These are phyloP conservation scores for Vireo altiloquus DNA, from an alignment of 2,113 vertebrate genomes.

Conservation along the genomic window DNA sequence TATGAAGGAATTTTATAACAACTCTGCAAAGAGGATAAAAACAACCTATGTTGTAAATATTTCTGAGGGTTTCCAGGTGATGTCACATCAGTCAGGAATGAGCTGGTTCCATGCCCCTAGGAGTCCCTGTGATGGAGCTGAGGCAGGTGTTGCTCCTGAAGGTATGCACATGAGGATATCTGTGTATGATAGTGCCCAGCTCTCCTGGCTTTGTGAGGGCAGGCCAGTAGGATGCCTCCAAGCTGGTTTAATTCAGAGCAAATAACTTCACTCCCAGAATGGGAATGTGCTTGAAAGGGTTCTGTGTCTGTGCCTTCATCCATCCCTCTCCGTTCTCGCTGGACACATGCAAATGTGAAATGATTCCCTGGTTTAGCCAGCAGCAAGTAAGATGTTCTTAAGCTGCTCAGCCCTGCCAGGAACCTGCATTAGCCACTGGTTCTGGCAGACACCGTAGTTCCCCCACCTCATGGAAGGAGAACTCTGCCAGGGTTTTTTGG, in stretches of 20 bases:
- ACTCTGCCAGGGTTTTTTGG: neutral
- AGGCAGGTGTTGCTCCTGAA: neutral
- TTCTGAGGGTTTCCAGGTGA: neutral
- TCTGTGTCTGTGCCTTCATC: neutral
- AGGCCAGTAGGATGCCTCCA: neutral
- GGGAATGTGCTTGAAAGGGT: neutral
- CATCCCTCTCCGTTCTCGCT: neutral
- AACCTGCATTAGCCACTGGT: neutral
- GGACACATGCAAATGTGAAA: neutral
- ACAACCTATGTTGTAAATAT: neutral
- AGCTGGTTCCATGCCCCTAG: fast-evolving
- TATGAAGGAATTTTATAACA: neutral
- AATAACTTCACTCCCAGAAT: neutral
- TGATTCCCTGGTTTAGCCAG: neutral
- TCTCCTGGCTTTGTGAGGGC: neutral
- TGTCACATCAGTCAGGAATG: neutral
- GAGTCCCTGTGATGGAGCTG: neutral
- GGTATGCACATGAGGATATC: fast-evolving
- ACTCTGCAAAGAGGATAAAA: neutral
- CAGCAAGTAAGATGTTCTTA: neutral
- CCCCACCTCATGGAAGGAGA: neutral
- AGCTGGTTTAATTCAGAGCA: neutral
- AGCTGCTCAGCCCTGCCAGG: neutral
- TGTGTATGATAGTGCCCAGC: neutral
- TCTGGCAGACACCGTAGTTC: neutral